A percentile compares a stretch with the other conserved stretches of the same genome.
These are phyloP conservation scores for Apoda limacodes DNA, from an alignment of 2,888 invertebrate genomes.

Conservation along the genomic window DNA sequence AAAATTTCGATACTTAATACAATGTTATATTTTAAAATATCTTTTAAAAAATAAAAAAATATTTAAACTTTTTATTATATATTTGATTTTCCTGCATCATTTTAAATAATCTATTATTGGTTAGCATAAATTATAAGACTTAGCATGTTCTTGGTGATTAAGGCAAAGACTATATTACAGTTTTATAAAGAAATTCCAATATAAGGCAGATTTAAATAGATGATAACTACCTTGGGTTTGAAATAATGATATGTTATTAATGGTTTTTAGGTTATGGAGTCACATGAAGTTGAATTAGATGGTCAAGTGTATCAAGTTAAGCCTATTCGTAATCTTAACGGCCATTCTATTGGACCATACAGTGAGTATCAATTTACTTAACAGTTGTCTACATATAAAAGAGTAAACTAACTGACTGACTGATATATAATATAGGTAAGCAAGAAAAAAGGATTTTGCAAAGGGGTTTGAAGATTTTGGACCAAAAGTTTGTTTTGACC, in stretches of 20 bases:
- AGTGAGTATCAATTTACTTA: constrained; percentile 68
- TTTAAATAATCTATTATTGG: too few species aligned
- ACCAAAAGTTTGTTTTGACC: too few species aligned
- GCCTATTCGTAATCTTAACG: constrained; percentile 97
- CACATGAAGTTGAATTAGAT: constrained; percentile 97
- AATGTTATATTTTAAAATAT: neutral
- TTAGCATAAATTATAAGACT: too few species aligned
- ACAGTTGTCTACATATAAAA: too few species aligned
- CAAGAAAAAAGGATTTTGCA: too few species aligned
- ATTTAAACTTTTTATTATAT: neutral
- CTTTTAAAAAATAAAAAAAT: constrained; percentile 1
- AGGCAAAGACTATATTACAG: too few species aligned
- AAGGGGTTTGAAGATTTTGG: neutral
- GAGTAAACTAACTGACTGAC: too few species aligned
- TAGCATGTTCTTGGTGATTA: too few species aligned
- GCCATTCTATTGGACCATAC: constrained; percentile 99
- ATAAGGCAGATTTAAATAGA: neutral
- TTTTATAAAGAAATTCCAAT: too few species aligned
- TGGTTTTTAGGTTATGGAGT: constrained; percentile 88
- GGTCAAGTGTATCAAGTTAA: constrained; percentile 97
- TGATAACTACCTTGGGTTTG: neutral
- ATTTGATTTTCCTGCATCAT: neutral
- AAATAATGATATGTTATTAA: constrained; percentile 1
- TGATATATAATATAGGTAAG: too few species aligned
- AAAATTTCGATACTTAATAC: neutral